Percentiles rank a stretch among this genome's conserved stretches.
phyloP scores from a whole-genome alignment of 2,888 invertebrate genomes.

The Caenorhabditis afra region DNA sequence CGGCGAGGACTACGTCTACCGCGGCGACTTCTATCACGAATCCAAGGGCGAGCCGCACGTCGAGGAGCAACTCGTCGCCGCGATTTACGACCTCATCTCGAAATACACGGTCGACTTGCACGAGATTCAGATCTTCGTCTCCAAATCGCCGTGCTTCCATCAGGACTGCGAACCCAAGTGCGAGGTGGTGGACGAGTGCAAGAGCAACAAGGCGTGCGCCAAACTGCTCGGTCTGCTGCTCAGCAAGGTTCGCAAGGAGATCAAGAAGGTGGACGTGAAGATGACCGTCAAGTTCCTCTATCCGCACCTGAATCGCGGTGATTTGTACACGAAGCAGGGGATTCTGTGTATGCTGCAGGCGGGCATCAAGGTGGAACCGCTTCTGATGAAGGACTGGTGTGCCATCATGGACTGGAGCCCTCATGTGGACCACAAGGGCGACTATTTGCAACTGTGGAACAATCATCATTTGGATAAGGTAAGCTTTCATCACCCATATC shows the following conservation, averaged over 20 bases:
- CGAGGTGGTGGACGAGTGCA: constrained; percentile 80
- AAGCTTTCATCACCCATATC: neutral
- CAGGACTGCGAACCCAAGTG: constrained; percentile 81
- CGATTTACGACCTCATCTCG: constrained; percentile 80
- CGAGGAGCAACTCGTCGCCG: constrained; percentile 80
- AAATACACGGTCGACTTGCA: constrained; percentile 80
- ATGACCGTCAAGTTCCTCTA: constrained; percentile 81
- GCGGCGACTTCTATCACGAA: constrained; percentile 80
- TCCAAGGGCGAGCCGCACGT: constrained; percentile 80
- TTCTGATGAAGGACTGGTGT: constrained; percentile 81
- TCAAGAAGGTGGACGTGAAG: constrained; percentile 80
- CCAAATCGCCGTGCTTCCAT: constrained; percentile 81
- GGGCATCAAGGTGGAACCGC: constrained; percentile 79
- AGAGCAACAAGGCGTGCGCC: constrained; percentile 79
- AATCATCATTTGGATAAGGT: constrained; percentile 80
- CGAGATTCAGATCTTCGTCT: constrained; percentile 80
- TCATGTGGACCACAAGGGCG: constrained; percentile 80
- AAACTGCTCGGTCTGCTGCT: constrained; percentile 79
- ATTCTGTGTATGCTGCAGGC: constrained; percentile 80
- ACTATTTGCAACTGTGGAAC: constrained; percentile 80
- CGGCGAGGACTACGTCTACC: constrained; percentile 80
- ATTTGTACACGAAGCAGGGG: constrained; percentile 80
- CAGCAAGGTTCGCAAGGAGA: constrained; percentile 80
- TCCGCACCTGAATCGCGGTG: constrained; percentile 80
- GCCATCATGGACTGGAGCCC: constrained; percentile 81